Conservation (phyloP, 2,888 invertebrate genomes). For the Eucera pruinosa region DNA sequence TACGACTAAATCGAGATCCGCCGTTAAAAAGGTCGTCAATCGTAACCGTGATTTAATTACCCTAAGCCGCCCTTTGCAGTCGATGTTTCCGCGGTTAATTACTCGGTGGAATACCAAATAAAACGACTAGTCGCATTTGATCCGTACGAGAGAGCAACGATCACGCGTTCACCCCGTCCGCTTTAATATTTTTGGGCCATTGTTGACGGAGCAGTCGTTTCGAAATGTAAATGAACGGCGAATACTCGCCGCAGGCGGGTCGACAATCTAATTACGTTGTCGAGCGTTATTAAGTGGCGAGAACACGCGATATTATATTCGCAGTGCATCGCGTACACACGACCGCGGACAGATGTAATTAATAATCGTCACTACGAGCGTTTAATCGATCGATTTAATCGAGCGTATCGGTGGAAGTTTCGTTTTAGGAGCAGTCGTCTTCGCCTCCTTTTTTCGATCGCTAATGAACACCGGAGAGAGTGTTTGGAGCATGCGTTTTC, state of each 20-base stretch:
- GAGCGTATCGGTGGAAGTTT: constrained; percentile 8
- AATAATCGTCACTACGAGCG: constrained; percentile 33
- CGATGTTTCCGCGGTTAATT: constrained; percentile 42
- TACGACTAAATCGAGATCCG: constrained; percentile 33
- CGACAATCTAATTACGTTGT: constrained; percentile 41
- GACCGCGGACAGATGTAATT: constrained; percentile 26
- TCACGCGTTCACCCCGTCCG: neutral
- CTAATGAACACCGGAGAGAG: constrained; percentile 1
- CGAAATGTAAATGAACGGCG: constrained; percentile 23
- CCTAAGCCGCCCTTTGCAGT: neutral
- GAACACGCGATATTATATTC: constrained; percentile 26
- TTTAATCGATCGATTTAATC: constrained; percentile 35
- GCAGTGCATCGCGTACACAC: neutral
- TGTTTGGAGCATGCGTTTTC: neutral
- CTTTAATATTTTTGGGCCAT: constrained; percentile 15
- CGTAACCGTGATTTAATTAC: constrained; percentile 48
- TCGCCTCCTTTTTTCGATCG: neutral
- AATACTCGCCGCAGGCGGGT: neutral
- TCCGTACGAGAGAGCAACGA: neutral
- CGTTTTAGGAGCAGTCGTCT: neutral
- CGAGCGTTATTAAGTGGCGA: constrained; percentile 39
- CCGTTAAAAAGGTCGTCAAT: constrained; percentile 51
- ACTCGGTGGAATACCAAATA: constrained; percentile 17
- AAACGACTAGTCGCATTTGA: constrained; percentile 17
- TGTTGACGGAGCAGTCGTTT: constrained; percentile 8